Percentiles rank a stretch among this genome's conserved stretches.
phyloP scores from a whole-genome alignment of 53 echinoderm and acorn worm genomes.

The Zoroaster sp. region DNA sequence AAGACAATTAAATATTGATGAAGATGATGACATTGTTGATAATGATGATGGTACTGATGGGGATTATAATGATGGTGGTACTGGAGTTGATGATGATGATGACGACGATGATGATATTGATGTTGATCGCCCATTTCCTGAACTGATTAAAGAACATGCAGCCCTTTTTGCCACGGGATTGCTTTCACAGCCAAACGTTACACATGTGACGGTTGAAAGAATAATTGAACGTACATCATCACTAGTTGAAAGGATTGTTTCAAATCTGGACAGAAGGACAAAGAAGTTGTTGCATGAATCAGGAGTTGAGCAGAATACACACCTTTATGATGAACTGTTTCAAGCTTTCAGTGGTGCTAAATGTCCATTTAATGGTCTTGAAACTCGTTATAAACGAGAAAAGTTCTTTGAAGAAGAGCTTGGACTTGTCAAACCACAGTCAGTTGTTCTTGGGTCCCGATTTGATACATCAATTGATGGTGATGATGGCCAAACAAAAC shows the following conservation, averaged over 20 bases:
- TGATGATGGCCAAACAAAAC: neutral
- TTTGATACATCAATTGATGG: conserved; percentile 1
- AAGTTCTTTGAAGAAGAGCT: conserved; percentile 15
- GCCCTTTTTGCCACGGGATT: conserved; percentile 1
- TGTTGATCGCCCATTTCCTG: neutral
- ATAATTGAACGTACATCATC: neutral
- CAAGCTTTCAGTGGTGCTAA: neutral
- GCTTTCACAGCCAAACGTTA: conserved; percentile 33
- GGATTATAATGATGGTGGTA: neutral
- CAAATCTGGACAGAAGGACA: neutral
- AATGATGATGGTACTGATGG: conserved; percentile 1
- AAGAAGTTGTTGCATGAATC: neutral
- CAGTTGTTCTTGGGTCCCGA: conserved; percentile 5
- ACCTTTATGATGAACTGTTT: conserved; percentile 4
- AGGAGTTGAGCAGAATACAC: neutral
- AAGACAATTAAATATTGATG: neutral
- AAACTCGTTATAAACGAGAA: conserved; percentile 23
- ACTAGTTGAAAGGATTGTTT: neutral
- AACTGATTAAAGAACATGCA: conserved; percentile 18
- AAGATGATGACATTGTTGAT: neutral
- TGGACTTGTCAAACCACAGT: conserved; percentile 15
- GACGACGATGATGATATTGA: neutral
- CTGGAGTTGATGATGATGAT: neutral
- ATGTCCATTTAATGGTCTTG: conserved; percentile 26
- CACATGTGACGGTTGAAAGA: conserved; percentile 17